phyloP scores from a whole-genome alignment of 2,888 invertebrate genomes.

The Diloba caeruleocephala region DNA sequence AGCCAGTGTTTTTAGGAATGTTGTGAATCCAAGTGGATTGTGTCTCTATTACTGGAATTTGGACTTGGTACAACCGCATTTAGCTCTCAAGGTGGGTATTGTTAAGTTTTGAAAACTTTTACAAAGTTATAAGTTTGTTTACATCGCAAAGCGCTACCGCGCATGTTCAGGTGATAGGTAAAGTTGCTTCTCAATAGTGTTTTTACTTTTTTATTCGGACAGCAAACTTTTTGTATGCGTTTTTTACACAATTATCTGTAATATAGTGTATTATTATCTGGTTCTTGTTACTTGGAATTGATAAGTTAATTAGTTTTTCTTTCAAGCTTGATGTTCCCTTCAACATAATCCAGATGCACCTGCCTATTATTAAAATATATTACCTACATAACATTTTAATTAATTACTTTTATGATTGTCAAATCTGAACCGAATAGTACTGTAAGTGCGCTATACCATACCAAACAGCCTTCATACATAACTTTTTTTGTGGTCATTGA shows the following conservation, averaged over 20 bases:
- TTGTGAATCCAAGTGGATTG: conserved; percentile 85
- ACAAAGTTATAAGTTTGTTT: conserved; percentile 80
- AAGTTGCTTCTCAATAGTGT: conserved; percentile 40
- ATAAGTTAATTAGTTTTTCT: conserved; percentile 16
- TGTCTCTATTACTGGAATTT: conserved; percentile 72
- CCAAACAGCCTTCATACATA: conserved; percentile 25
- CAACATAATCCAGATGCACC: conserved; percentile 16
- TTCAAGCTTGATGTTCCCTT: conserved; percentile 6
- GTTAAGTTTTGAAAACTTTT: conserved; percentile 69
- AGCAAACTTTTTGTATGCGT: conserved; percentile 39
- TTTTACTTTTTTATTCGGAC: conserved; percentile 1
- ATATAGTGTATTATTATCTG: conserved; percentile 27
- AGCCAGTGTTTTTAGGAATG: conserved; percentile 85
- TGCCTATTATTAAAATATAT: too few species aligned
- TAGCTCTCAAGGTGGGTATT: conserved; percentile 72
- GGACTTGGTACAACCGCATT: conserved; percentile 67
- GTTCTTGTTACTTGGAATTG: conserved; percentile 10
- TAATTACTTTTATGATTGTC: conserved; percentile 3
- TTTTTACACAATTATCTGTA: conserved; percentile 22
- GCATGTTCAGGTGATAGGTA: conserved; percentile 74
- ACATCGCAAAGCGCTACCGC: conserved; percentile 75
- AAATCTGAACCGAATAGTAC: conserved; percentile 6
- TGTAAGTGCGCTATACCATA: not conserved
- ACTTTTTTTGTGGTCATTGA: conserved; percentile 69
- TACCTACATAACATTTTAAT: too few species aligned